Conservation (phyloP, 2,113 vertebrate species). For the Triplophysa siluroides region DNA sequence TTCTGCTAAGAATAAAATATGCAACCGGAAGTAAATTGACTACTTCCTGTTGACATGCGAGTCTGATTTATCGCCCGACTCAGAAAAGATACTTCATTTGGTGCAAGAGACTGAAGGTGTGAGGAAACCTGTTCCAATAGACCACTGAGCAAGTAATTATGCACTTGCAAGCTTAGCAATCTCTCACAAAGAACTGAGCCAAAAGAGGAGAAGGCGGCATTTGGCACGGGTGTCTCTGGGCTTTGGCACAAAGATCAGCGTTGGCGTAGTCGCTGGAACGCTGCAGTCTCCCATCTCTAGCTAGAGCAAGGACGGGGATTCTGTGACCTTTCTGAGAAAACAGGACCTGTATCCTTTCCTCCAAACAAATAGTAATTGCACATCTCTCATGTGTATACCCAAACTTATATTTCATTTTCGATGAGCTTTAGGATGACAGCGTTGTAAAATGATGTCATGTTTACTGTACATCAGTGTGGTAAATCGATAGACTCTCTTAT, state of each 20-base stretch:
- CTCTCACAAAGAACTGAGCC: constrained; percentile 27
- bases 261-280: constrained; percentile 13
- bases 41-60: not conserved
- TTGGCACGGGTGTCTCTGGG: constrained; percentile 20
- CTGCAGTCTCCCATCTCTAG: constrained; percentile 8
- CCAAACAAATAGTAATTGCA: not conserved
- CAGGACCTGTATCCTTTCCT: not conserved
- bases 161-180: constrained; percentile 51
- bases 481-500: not conserved
- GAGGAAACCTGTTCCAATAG: constrained; percentile 43
- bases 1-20: not conserved
- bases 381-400: not conserved
- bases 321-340: constrained; percentile 9
- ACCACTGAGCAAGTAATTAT: constrained; percentile 54
- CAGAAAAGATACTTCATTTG: constrained; percentile 26
- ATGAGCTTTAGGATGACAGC: too few species aligned
- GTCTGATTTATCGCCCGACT: constrained; percentile 2
- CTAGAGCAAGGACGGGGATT: constrained; percentile 1
- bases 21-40: not conserved
- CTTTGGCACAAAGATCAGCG: constrained; percentile 20
- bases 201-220: constrained; percentile 10
- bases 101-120: constrained; percentile 40
- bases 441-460: too few species aligned
- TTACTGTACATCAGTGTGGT: not conserved
- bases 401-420: too few species aligned